Percentiles rank a stretch among this genome's conserved stretches.
Conservation (phyloP, 2,888 invertebrate species). For the Colletes collaris region DNA sequence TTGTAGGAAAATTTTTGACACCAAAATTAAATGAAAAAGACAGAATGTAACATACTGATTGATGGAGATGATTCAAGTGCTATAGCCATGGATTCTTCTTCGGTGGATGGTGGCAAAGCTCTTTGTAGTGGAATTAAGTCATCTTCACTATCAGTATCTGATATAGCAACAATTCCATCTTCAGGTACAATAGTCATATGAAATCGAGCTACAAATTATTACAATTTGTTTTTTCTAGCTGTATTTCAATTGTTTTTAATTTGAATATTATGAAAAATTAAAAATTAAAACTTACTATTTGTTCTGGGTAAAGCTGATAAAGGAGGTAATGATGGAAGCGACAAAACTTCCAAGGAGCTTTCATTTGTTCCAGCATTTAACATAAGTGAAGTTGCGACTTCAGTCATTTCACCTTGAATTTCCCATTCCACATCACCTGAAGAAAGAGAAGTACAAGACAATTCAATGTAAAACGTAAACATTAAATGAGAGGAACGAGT, state of each 20-base stretch:
- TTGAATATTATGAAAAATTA: background rate
- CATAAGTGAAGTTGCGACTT: conserved; percentile 78
- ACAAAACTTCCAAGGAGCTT: conserved; percentile 71
- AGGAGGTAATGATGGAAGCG: conserved; percentile 70
- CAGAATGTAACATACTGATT: conserved; percentile 72
- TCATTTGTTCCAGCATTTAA: conserved; percentile 77
- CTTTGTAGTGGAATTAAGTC: conserved; percentile 74
- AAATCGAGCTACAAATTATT: conserved; percentile 73
- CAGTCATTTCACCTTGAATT: conserved; percentile 85
- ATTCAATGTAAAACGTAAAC: conserved; percentile 23
- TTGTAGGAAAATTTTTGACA: background rate
- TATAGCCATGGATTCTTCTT: conserved; percentile 75
- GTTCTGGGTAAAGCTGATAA: conserved; percentile 76
- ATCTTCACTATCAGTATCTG: conserved; percentile 73
- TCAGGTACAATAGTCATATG: conserved; percentile 77
- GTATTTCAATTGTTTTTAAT: background rate
- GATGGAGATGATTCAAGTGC: conserved; percentile 75
- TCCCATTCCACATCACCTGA: conserved; percentile 91
- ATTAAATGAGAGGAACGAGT: background rate
- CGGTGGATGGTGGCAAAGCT: conserved; percentile 74
- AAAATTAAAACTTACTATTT: conserved; percentile 61
- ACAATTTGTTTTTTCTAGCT: background rate
- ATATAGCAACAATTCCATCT: conserved; percentile 77
- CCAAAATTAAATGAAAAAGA: conserved; percentile 29
- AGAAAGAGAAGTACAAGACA: conserved; percentile 11